Evolutionary conservation across 1,140 invertebrate species (phyloP), one percentile per base, ranked within the genome.

Genomic region (Euwallacea fornicatus): DNA sequence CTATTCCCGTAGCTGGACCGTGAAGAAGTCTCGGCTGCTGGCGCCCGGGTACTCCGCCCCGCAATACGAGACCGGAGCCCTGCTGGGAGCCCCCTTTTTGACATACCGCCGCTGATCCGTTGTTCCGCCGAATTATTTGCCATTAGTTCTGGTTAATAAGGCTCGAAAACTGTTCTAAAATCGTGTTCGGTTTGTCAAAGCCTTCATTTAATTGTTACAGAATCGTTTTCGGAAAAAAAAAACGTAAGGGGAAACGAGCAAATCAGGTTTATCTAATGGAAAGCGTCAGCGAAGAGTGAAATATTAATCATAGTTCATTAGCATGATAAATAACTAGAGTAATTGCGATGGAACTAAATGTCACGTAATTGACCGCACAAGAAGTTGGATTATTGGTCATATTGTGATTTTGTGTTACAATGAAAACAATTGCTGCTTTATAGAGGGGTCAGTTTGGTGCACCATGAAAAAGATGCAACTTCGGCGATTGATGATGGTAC

Each of bases 21-120:
- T 75, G 72, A 74, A 74, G 66, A 62, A 66, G 73, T 67, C 58
- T 71, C 58, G 58, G 46, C 16, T 66, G 44, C 69, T 71, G 74
- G 76, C 76, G 74, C 76, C 76, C 72, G 33, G 43, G 76, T 76
- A 73, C 76, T 74, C 76, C 76, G 73, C 76, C 76, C 76, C 54
- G 76, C 72, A 76, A 76, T 73, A 74, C 71, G 76, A 76, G 70
- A 71, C 76, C 62, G 33, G 61, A 44, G 15, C 21, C 73, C 61
- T 47, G 67, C 69, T 69, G 66, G 6, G 71, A 42, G 42, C 15
- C 56, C 65, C 61, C 54, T 21, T 56, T 21, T 56, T 56, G 11
- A 50, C 13, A 13, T 50, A 46, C 61, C 50, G 61, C 42, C 53
- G 9, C 54, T 41, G 21, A 53, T 63, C 11, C 44, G 44, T 59